Evolutionary conservation across 1,140 invertebrate species (phyloP).

Genomic region (Tetramorium simillimum): DNA sequence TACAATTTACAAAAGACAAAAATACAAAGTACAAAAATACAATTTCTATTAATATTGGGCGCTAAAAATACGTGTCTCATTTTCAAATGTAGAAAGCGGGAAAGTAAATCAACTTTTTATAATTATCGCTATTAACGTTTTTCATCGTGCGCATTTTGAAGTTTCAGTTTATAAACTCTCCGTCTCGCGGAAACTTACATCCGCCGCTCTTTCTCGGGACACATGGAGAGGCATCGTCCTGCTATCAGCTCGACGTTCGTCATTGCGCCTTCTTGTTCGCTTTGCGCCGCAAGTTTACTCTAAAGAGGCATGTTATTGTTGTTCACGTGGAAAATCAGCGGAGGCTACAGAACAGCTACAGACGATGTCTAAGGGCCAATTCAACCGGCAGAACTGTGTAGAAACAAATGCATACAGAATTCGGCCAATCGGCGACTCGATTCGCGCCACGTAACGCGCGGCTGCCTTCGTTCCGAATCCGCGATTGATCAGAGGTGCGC

Average conservation of each 20-base stretch:
- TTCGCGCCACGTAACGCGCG: too few species aligned
- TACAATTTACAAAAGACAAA: background rate
- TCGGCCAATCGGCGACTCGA: too few species aligned
- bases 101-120: background rate
- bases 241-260: constrained; percentile 69
- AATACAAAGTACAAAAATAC: too few species aligned
- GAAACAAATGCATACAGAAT: too few species aligned
- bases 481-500: too few species aligned
- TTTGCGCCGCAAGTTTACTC: background rate
- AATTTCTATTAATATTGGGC: background rate
- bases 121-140: too few species aligned
- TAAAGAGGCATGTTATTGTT: background rate
- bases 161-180: background rate
- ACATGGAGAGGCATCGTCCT: constrained; percentile 85
- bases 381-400: too few species aligned
- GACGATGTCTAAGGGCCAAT: too few species aligned
- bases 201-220: constrained; percentile 84
- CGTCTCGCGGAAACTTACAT: constrained; percentile 84
- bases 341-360: too few species aligned
- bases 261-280: background rate
- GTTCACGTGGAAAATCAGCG: background rate
- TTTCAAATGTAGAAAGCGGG: background rate
- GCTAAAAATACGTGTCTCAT: background rate
- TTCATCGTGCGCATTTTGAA: background rate
- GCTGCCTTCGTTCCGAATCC: too few species aligned